These are phyloP conservation scores for Lophochroa leadbeateri DNA, from an alignment of 2,113 vertebrate genomes.

Conservation along the genomic window DNA sequence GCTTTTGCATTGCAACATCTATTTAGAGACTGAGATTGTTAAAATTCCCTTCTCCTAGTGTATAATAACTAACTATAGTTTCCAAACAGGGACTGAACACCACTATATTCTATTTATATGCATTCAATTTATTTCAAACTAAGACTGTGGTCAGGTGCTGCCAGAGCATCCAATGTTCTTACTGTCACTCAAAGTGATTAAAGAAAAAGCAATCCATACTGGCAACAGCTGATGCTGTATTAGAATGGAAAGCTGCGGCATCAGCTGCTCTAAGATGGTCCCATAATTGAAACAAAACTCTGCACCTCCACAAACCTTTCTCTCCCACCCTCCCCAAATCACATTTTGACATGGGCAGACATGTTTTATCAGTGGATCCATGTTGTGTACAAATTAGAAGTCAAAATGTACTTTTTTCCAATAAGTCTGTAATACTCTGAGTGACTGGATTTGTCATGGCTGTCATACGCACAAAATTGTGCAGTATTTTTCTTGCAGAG, in stretches of 20 bases:
- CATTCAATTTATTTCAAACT: neutral
- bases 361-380: neutral
- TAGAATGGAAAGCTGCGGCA: neutral
- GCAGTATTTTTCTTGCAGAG: neutral
- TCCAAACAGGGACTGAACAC: neutral
- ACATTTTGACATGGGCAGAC: neutral
- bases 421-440: neutral
- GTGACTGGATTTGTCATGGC: neutral
- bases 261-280: neutral
- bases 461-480: neutral
- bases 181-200: neutral
- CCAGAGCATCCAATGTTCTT: neutral
- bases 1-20: neutral
- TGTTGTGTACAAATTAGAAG: accelerated
- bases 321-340: neutral
- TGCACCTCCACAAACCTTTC: neutral
- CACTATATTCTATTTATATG: neutral
- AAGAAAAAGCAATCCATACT: neutral
- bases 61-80: neutral
- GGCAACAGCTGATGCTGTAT: neutral
- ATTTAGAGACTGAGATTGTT: neutral
- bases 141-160: neutral
- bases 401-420: neutral
- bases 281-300: neutral
- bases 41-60: neutral